Evolutionary conservation across 2,888 invertebrate species (phyloP).

Genomic region (Pharmacophagus antenor): DNA sequence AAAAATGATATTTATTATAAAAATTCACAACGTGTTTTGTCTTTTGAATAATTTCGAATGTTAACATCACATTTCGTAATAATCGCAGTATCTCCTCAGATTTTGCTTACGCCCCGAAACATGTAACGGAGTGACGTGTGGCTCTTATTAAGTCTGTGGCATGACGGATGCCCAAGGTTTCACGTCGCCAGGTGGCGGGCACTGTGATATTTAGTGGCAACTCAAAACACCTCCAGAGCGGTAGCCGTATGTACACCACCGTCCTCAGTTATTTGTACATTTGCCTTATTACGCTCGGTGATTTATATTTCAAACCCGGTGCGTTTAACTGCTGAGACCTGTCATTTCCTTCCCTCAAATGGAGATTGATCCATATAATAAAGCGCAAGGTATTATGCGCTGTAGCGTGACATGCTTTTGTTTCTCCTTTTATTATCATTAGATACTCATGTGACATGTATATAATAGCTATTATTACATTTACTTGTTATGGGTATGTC

Average conservation of each 20-base stretch:
- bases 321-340: constrained; percentile 77
- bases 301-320: constrained; percentile 75
- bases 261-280: constrained; percentile 63
- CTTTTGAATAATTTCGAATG: neutral
- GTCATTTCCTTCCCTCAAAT: constrained; percentile 78
- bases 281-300: constrained; percentile 74
- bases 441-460: neutral
- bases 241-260: constrained; percentile 40
- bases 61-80: constrained; percentile 1
- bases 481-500: neutral
- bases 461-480: neutral
- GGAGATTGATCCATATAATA: constrained; percentile 75
- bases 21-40: neutral
- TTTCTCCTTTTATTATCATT: neutral
- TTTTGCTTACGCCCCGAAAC: constrained; percentile 40
- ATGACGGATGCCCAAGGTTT: constrained; percentile 66
- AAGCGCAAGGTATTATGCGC: constrained; percentile 53
- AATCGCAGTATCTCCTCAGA: constrained; percentile 36
- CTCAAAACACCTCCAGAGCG: constrained; percentile 33
- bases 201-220: constrained; percentile 30
- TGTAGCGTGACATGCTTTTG: constrained; percentile 40
- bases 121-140: constrained; percentile 46
- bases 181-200: constrained; percentile 52
- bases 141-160: constrained; percentile 71
- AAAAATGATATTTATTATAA: neutral